A percentile compares a stretch with the other conserved stretches of the same genome.
Conservation (phyloP, 35 echinoderm and acorn worm species). For the Apostichopus californicus region DNA sequence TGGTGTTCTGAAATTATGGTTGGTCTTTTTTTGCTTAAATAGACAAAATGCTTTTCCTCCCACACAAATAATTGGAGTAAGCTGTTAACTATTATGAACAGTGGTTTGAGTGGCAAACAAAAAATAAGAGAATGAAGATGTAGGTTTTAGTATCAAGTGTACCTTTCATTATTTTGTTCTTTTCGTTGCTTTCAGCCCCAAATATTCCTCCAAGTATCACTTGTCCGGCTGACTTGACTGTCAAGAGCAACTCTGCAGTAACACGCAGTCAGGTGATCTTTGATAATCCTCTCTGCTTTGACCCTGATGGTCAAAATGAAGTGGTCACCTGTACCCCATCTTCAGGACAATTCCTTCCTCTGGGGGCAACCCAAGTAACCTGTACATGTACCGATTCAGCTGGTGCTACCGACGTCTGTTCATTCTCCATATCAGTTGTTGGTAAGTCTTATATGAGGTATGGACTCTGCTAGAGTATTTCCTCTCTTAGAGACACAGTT, state of each 20-base stretch:
- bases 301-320: background rate
- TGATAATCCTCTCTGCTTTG: background rate
- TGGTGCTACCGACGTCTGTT: background rate
- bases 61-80: no score
- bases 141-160: no score
- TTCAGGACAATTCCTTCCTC: background rate
- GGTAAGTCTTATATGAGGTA: background rate
- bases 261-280: background rate
- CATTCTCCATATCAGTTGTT: background rate
- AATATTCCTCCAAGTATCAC: background rate
- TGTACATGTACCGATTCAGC: constrained; percentile 11
- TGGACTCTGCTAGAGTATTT: no score
- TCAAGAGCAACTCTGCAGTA: background rate
- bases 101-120: no score
- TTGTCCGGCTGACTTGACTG: background rate
- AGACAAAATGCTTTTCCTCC: no score
- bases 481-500: no score
- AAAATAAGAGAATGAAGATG: no score
- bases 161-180: no score
- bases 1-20: no score
- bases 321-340: background rate
- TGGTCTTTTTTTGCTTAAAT: no score
- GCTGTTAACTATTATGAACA: no score
- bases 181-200: background rate
- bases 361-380: background rate